Conservation (phyloP, 1,140 invertebrate genomes). For the Camponotus pennsylvanicus region DNA sequence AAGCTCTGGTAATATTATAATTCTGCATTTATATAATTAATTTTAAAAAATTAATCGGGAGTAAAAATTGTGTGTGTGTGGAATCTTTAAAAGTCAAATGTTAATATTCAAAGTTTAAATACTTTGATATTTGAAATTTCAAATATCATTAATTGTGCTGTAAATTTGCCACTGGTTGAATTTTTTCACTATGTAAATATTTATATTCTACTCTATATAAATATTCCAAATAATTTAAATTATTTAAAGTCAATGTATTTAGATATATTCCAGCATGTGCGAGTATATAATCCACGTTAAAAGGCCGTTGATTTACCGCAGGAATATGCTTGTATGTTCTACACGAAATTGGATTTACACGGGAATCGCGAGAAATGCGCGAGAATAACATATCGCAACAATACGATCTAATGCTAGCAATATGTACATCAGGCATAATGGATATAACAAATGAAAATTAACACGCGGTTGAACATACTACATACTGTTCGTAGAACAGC, state of each 20-base stretch:
- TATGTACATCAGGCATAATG: background rate
- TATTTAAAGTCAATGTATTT: constrained; percentile 30
- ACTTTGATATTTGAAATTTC: background rate
- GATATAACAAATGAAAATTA: constrained; percentile 16
- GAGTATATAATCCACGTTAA: constrained; percentile 33
- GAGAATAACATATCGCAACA: constrained; percentile 44
- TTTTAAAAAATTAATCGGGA: background rate
- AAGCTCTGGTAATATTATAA: background rate
- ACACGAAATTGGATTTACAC: constrained; percentile 42
- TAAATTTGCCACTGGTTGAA: background rate
- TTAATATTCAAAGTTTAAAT: background rate
- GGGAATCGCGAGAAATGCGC: background rate
- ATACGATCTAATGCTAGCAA: constrained; percentile 29
- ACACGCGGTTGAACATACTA: background rate
- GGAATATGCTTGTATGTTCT: constrained; percentile 19
- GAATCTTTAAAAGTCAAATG: background rate
- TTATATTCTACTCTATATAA: background rate
- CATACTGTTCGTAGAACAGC: background rate
- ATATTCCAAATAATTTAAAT: constrained; percentile 34
- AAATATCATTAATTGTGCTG: background rate
- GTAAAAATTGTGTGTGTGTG: background rate
- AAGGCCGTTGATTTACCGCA: constrained; percentile 47
- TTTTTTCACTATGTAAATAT: background rate
- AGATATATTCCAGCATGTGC: constrained; percentile 11
- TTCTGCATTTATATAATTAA: background rate